Base-by-base conservation (phyloP, 2,888 invertebrate species). In the Allygus modestus region DNA sequence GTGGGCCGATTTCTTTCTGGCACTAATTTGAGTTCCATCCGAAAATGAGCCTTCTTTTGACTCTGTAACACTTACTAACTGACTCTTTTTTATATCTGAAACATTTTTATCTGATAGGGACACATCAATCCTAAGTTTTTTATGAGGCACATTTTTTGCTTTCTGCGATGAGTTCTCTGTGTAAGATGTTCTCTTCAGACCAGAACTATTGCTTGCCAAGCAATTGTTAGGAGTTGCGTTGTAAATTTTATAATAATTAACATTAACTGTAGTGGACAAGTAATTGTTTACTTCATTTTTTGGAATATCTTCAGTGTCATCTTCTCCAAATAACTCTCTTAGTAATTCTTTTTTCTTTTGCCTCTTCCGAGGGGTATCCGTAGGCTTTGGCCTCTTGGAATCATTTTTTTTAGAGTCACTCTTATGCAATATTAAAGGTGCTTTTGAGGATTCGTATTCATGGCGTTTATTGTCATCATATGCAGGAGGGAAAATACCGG, bases 301-400 rank as follows among this genome's bases (percentile, higher is more conserved):
- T 23, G 23, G 20, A 71, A 1, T n/a, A 15, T 23, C 20, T 37
- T 77, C 77, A 28, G 11, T 20, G 9, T 28, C 37, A 26, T 77
- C 77, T n/a, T 77, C 77, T 26, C 77, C 77, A 77, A 77, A 77
- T 1, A 77, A 41, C 41, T 77, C 77, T 31, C 4, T 28, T 9
- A 65, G 4, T 65, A 65, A 31, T 28, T 65, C 65, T 28, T 28
- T 41, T 5, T 20, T 41, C 15, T 41, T 43, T 41, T 41, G 2
- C 41, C 17, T 73, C 43, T 73, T 73, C 9, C 17, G 46, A 37
- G 37, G 9, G 37, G 5, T 37, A 9, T 37, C 9, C 5, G 9
- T 9, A 37, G 37, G 9, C 37, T 37, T 37, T 37, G 37, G 37
- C 37, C 37, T 37, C 37, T 37, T 37, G 37, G 9, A 37, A 9